Evolutionary conservation across 1,140 invertebrate genomes (phyloP).

Genomic region (Harpegnathos saltator): DNA sequence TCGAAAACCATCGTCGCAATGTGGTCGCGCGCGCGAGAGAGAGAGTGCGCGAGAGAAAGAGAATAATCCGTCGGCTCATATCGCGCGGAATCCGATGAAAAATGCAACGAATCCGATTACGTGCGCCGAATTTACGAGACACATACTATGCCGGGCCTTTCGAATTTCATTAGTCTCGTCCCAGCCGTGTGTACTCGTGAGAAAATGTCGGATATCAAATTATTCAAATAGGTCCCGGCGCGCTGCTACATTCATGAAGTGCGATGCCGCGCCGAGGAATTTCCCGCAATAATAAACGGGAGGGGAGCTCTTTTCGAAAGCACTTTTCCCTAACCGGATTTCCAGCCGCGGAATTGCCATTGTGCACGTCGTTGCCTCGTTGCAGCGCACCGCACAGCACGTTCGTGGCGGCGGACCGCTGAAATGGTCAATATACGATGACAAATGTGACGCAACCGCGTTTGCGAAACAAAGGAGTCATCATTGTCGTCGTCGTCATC

Average conservation of each 20-base stretch:
- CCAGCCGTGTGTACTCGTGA: neutral
- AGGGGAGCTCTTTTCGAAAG: neutral
- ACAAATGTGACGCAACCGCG: slow-evolving; percentile 38
- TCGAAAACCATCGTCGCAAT: too few relatives aligned
- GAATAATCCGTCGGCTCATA: too few relatives aligned
- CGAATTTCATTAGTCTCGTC: neutral
- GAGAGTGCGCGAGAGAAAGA: too few relatives aligned
- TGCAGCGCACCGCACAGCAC: neutral
- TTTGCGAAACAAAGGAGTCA: slow-evolving; percentile 43
- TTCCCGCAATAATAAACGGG: neutral
- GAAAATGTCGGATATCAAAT: neutral
- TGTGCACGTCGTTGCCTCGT: neutral
- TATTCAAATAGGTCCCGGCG: neutral
- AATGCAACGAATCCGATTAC: too few relatives aligned
- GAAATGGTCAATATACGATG: slow-evolving; percentile 42
- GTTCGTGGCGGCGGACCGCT: neutral
- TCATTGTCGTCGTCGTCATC: neutral
- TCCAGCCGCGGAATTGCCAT: neutral
- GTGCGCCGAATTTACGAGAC: neutral
- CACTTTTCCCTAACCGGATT: neutral
- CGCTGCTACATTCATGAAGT: neutral
- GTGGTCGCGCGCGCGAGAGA: too few relatives aligned
- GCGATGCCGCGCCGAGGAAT: neutral
- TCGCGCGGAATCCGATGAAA: too few relatives aligned
- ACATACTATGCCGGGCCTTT: neutral